Evolutionary conservation across 2,113 vertebrate genomes (phyloP).

Genomic region (Platanista minor): DNA sequence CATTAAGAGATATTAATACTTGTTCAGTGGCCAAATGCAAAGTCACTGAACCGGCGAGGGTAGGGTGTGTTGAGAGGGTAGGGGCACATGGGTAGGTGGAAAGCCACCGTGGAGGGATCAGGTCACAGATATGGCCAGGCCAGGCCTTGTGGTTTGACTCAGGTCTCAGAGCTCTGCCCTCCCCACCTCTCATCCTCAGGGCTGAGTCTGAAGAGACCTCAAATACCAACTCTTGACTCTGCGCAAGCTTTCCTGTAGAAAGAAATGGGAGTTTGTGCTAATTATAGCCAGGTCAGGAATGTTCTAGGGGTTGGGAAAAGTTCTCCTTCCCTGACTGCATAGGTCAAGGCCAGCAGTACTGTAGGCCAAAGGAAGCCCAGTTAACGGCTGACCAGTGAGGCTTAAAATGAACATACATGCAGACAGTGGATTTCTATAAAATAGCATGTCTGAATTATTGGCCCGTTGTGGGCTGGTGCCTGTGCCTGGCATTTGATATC

Average conservation of each 20-base stretch:
- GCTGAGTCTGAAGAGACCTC: neutral
- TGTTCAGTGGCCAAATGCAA: conserved; percentile 74
- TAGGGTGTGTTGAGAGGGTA: conserved; percentile 41
- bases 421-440: neutral
- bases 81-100: neutral
- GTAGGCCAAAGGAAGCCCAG: neutral
- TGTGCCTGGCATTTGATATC: neutral
- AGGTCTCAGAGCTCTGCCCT: neutral
- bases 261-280: neutral
- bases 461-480: neutral
- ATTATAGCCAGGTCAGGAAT: neutral
- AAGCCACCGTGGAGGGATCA: neutral
- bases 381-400: neutral
- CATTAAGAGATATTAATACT: conserved; percentile 70
- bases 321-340: neutral
- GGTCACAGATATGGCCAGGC: neutral
- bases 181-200: neutral
- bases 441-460: neutral
- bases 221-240: neutral
- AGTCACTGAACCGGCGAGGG: conserved; percentile 34
- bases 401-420: neutral
- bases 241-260: neutral
- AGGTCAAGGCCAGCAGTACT: neutral
- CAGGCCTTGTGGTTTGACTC: accelerated
- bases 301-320: neutral